Base-by-base conservation (phyloP, 2,113 vertebrate species). In the Crotalus horridus region DNA sequence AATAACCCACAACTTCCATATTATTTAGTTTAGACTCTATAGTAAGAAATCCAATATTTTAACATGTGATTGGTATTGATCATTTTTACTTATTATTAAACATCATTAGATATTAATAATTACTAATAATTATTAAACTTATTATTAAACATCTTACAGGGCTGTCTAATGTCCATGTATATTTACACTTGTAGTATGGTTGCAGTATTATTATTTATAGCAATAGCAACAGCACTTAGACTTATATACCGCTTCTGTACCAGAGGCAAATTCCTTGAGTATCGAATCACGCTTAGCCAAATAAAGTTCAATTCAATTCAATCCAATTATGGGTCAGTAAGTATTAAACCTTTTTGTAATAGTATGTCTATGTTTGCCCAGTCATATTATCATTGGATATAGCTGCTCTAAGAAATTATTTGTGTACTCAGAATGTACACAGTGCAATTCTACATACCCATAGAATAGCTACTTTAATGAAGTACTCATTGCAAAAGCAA, bases 401-500 rank as follows among this genome's bases (percentile, higher is more conserved):
- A 69, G 12, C 61, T 33, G 29, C 29, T 69, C 12, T 69, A 69
- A 69, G 64, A 69, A 69, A 15, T 12, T 15, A n/a, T 69, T 12
- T 33, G 64, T n/a, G 0, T 69, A 33, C 4, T 17, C 29, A 33
- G 64, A 69, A 69, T n/a, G 4, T n/a, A 69, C 29, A 33, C 2
- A 2, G 4, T 13, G 0, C 5, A 33, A n/a, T 69, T 69, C 64
- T 69, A 81, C 43, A 43, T 21, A 81, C 6, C 3, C 17, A 9
- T 4, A 21, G 33, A 43, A 81, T 43, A 0, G 20, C 2, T 89
- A 88, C n/a, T 48, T 93, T 94, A 89, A 53, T 93, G 51, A 94
- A 33, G 3, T 20, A 20, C 33, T 88, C 6, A 46, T 23, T 90
- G 90, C 56, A 90, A 93, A 96, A 91, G 11, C 58, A 90, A 91